These are phyloP conservation scores for Eristalis intricaria DNA, from an alignment of 2,888 invertebrate species.

Conservation along the genomic window DNA sequence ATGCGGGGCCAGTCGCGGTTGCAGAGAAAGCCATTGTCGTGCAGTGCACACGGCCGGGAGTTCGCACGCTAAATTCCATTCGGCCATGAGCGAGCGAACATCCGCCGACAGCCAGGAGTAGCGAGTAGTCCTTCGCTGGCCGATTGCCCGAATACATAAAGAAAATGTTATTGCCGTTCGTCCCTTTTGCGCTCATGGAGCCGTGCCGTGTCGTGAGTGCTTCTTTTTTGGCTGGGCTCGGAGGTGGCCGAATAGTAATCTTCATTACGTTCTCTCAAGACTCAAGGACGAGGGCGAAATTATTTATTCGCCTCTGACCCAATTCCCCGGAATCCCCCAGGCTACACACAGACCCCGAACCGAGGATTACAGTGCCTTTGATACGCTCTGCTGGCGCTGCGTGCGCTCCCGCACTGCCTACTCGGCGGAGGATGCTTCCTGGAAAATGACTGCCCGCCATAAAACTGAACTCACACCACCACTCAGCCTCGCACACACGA, in stretches of 20 bases:
- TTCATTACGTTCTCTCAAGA: constrained; percentile 37
- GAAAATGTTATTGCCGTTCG: constrained; percentile 58
- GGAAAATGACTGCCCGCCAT: constrained; percentile 46
- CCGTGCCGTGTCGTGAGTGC: background rate
- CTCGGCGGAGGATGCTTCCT: constrained; percentile 32
- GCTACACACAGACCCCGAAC: constrained; percentile 8
- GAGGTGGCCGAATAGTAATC: constrained; percentile 57
- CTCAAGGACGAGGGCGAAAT: constrained; percentile 66
- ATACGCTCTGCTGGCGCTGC: constrained; percentile 28
- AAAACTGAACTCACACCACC: constrained; percentile 29
- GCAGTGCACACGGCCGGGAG: constrained; percentile 18
- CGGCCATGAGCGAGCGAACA: constrained; percentile 17
- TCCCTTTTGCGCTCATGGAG: constrained; percentile 13
- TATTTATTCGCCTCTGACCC: constrained; percentile 65
- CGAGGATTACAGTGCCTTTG: constrained; percentile 21
- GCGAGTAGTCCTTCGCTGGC: constrained; percentile 42
- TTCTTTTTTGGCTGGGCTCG: background rate
- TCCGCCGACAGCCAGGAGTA: constrained; percentile 29
- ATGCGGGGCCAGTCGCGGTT: background rate
- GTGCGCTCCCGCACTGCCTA: constrained; percentile 18
- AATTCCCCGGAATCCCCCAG: constrained; percentile 52
- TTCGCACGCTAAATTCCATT: constrained; percentile 55
- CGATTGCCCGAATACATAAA: constrained; percentile 64
- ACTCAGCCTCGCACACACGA: background rate
- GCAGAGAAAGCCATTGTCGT: constrained; percentile 54